These are phyloP conservation scores for Spodoptera picta DNA, from an alignment of 2,888 invertebrate genomes.

Conservation along the genomic window DNA sequence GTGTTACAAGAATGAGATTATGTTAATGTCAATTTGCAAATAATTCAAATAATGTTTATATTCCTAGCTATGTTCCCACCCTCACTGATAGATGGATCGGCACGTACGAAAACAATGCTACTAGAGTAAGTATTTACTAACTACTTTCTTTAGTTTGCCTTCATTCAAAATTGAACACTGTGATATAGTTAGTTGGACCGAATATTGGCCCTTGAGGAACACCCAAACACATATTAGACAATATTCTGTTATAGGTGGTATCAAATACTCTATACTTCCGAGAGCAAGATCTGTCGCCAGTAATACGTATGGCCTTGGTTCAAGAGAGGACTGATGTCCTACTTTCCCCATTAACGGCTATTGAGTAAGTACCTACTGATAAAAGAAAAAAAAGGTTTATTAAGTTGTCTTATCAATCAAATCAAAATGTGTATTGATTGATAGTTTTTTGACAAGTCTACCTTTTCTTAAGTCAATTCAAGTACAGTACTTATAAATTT, in stretches of 20 bases:
- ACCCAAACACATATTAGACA: not conserved
- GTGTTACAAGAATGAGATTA: too few species aligned
- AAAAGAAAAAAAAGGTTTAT: not conserved
- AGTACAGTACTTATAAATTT: too few species aligned
- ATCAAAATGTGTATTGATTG: too few species aligned
- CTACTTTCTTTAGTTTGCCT: conserved; percentile 8
- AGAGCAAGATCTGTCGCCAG: conserved; percentile 72
- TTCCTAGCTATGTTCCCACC: conserved; percentile 68
- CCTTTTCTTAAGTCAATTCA: too few species aligned
- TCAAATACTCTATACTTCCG: conserved; percentile 66
- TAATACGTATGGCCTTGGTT: conserved; percentile 56
- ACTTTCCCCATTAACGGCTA: conserved; percentile 59
- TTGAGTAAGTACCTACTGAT: conserved; percentile 69
- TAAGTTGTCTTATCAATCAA: too few species aligned
- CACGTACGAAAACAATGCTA: conserved; percentile 61
- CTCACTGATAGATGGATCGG: conserved; percentile 73
- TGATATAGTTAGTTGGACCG: not conserved
- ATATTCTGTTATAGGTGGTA: conserved; percentile 59
- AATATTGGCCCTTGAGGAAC: conserved; percentile 1
- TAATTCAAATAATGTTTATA: not conserved
- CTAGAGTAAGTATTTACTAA: conserved; percentile 58
- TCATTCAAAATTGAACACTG: not conserved
- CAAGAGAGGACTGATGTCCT: conserved; percentile 59
- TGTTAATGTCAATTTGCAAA: too few species aligned
- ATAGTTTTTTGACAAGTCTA: too few species aligned